These are phyloP conservation scores for Leucophora obtusa DNA, from an alignment of 2,888 invertebrate genomes.

Conservation along the genomic window DNA sequence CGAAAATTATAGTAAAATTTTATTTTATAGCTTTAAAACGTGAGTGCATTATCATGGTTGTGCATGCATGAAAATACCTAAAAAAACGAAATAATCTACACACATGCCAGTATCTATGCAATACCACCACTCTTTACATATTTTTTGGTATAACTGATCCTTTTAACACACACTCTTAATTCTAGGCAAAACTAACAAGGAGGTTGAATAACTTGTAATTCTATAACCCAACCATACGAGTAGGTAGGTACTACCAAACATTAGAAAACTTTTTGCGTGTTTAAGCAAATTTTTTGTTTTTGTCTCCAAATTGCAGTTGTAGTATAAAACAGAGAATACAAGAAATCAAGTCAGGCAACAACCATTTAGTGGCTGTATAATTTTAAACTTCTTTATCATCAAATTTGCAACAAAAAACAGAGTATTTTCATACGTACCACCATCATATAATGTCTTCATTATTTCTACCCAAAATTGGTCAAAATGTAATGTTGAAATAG, in stretches of 20 bases:
- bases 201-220: not conserved
- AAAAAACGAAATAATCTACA: slow-evolving; percentile 17
- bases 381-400: slow-evolving; percentile 19
- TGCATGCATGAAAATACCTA: slow-evolving; percentile 31
- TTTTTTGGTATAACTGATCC: slow-evolving; percentile 20
- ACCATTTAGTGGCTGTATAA: slow-evolving; percentile 56
- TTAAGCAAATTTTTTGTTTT: slow-evolving; percentile 46
- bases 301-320: slow-evolving; percentile 17
- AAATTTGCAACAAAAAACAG: not conserved
- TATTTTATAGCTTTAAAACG: slow-evolving; percentile 60
- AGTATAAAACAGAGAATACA: not conserved
- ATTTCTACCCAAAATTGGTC: slow-evolving; percentile 41
- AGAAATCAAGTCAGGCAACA: slow-evolving; percentile 31
- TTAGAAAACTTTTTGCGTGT: slow-evolving; percentile 51
- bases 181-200: not conserved
- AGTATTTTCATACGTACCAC: not conserved
- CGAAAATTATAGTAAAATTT: slow-evolving; percentile 49
- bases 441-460: slow-evolving; percentile 54
- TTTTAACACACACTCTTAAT: slow-evolving; percentile 32
- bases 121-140: slow-evolving; percentile 20
- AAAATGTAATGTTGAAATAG: slow-evolving; percentile 48
- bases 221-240: slow-evolving; percentile 20
- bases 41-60: slow-evolving; percentile 57
- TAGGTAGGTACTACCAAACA: not conserved
- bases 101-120: slow-evolving; percentile 26